Percentiles rank a stretch among this genome's conserved stretches.
These are phyloP conservation scores for Hypocryptadius cinnamomeus DNA, from an alignment of 2,113 vertebrate genomes.

Conservation along the genomic window DNA sequence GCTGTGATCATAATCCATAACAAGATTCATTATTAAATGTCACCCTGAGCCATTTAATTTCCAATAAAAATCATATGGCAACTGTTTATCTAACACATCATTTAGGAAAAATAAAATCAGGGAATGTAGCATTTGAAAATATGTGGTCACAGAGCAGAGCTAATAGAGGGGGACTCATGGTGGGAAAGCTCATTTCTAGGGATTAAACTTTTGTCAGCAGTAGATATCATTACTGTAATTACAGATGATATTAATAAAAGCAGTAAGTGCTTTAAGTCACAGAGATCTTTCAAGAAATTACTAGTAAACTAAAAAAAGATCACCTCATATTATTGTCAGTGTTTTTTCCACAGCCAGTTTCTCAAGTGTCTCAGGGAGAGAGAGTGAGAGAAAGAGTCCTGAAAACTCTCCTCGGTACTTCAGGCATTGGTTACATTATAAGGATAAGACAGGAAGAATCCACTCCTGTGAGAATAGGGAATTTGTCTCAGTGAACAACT, in stretches of 20 bases:
- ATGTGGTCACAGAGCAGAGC: neutral
- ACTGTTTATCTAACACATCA: neutral
- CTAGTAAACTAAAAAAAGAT: neutral
- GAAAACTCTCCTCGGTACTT: neutral
- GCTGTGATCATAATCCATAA: neutral
- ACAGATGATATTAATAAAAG: neutral
- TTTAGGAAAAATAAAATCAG: slow-evolving; percentile 3
- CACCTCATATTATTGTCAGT: neutral
- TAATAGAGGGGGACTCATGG: neutral
- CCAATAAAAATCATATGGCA: neutral
- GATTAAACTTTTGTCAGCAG: neutral
- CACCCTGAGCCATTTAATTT: neutral
- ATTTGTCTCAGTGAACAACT: neutral
- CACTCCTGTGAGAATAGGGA: neutral
- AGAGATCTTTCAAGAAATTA: neutral
- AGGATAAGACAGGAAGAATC: neutral
- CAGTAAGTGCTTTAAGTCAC: neutral
- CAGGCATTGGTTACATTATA: neutral
- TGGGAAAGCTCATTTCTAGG: neutral
- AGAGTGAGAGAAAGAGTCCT: neutral
- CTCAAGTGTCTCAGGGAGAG: neutral
- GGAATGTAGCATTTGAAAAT: neutral
- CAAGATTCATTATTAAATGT: neutral
- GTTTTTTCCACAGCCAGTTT: neutral
- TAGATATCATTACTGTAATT: neutral